These are phyloP conservation scores for Erannis defoliaria DNA, from an alignment of 2,888 invertebrate species.

Conservation along the genomic window DNA sequence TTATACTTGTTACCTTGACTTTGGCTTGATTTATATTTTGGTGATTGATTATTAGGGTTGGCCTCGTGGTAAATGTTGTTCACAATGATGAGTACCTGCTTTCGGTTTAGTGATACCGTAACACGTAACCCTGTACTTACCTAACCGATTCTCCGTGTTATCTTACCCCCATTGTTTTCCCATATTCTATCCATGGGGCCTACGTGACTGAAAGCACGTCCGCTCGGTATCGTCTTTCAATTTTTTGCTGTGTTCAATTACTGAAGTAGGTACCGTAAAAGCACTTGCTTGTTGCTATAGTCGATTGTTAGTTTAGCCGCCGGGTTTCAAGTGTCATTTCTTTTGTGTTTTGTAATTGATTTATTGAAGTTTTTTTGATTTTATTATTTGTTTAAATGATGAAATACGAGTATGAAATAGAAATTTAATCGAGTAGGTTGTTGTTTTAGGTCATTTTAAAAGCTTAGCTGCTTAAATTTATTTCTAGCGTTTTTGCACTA, in stretches of 20 bases:
- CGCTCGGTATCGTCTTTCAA: conserved; percentile 48
- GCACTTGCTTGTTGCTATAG: conserved; percentile 4
- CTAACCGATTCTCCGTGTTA: conserved; percentile 4
- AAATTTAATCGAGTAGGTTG: background rate
- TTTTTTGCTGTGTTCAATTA: conserved; percentile 48
- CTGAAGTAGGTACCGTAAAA: conserved; percentile 27
- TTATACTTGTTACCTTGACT: background rate
- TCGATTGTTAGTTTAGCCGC: conserved; percentile 6
- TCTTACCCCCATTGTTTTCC: conserved; percentile 23
- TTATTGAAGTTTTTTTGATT: background rate
- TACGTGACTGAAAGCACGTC: conserved; percentile 42
- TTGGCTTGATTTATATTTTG: too few relatives aligned
- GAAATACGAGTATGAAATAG: background rate
- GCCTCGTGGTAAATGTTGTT: too few relatives aligned
- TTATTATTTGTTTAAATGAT: background rate
- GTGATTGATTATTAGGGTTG: too few relatives aligned
- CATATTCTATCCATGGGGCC: conserved; percentile 20
- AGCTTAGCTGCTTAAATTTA: too few relatives aligned
- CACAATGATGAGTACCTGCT: too few relatives aligned
- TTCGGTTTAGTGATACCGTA: too few relatives aligned
- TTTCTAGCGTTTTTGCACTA: too few relatives aligned
- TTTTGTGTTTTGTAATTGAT: conserved; percentile 5
- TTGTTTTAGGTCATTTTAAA: too few relatives aligned
- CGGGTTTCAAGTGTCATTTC: conserved; percentile 1
- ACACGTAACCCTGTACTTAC: background rate